Base-by-base conservation (phyloP, 2,888 invertebrate species). In the Dorcus parallelipipedus region DNA sequence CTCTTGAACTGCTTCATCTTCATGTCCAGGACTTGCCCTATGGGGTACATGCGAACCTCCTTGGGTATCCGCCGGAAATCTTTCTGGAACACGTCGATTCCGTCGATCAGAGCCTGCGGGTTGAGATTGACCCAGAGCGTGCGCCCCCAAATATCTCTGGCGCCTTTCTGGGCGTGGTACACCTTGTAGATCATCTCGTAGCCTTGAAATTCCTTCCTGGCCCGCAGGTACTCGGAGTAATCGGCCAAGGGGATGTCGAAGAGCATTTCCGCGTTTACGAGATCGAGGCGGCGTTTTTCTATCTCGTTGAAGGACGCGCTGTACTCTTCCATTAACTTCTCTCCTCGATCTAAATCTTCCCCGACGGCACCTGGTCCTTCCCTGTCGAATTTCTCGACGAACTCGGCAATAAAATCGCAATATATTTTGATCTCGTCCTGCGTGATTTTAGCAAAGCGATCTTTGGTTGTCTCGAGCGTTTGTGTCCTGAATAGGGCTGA, bases 1-100 rank as follows among this genome's bases (percentile, higher is more conserved):
- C 87, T 87, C 73, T 90, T 90, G 79, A 96, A 96, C 70, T 91
- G 90, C 70, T 89, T 91, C 92, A 96, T 90, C 71, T 88, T 88
- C n/a, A 86, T 76, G 62, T 94, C 91, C 20, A 96, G 74, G 65
- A 84, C 84, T 61, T 83, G 73, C 0, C 90, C 94, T 3, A 89
- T 85, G 0, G 82, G 77, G 62, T 85, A 79, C 0, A 71, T 71
- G 50, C 86, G 82, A 49, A 87, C 82, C 20, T 73, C 75, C 72
- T 88, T 88, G 0, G 93, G 84, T 57, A 95, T 77, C 75, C 87
- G 89, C 54, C 91, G 82, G 69, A 89, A 91, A 66, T 90, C 89
- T 70, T 87, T 90, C 62, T 94, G 81, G 79, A 89, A 95, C 63
- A 83, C 84, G 65, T 96, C 95, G 69, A 95, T 93, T 3, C 94